A percentile compares a stretch with the other conserved stretches of the same genome.
phyloP scores from a whole-genome alignment of 2,888 invertebrate species.

The Aporophyla nigra region DNA sequence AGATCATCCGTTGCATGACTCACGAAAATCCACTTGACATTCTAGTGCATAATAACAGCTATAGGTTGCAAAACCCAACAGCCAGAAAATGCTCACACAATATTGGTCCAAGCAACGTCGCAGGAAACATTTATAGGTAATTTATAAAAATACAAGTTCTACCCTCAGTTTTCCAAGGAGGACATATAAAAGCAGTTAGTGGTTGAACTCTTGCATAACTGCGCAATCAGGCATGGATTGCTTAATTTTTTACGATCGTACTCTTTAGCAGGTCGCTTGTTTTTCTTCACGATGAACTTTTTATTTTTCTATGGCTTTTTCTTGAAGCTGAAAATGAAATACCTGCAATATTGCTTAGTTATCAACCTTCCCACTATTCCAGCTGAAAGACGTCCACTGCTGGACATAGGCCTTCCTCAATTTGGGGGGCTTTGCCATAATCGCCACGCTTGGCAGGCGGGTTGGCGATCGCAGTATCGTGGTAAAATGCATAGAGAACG shows the following conservation, averaged over 20 bases:
- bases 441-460: no score
- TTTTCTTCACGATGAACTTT: background rate
- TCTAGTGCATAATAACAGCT: background rate
- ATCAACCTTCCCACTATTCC: no score
- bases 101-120: background rate
- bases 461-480: no score
- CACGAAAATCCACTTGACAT: no score
- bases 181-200: slow-evolving; percentile 44
- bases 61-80: background rate
- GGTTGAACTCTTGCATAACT: slow-evolving; percentile 45
- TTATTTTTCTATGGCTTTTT: slow-evolving; percentile 19
- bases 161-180: slow-evolving; percentile 19
- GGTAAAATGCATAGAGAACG: no score
- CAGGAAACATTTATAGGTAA: background rate
- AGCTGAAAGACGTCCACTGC: no score
- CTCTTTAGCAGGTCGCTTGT: slow-evolving; percentile 1
- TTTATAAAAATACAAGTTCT: slow-evolving; percentile 24
- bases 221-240: slow-evolving; percentile 21
- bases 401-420: no score
- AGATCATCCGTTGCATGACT: no score
- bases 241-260: slow-evolving; percentile 15
- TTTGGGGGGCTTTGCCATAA: no score
- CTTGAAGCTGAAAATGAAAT: background rate
- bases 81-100: background rate
- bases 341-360: slow-evolving; percentile 9